Percentiles rank a stretch among this genome's conserved stretches.
Conservation (phyloP, 2,797 vertebrate genomes). For the Alca torda region DNA sequence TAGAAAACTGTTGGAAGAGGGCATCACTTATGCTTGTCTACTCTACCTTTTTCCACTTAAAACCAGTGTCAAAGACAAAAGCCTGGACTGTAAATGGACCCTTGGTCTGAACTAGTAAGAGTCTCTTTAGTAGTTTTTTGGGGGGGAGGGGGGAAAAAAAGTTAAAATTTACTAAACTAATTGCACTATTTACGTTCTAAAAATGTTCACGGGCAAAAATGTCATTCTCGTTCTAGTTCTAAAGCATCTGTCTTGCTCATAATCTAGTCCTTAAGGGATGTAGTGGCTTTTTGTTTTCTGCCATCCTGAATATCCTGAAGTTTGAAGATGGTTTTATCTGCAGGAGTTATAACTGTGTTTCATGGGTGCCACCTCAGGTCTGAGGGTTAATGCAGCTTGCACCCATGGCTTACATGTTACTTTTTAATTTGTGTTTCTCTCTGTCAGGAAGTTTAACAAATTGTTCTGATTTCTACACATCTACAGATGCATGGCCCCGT, state of each 20-base stretch:
- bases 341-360: neutral
- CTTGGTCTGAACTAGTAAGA: neutral
- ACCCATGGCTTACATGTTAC: rapidly evolving
- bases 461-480: neutral
- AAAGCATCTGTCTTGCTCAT: rapidly evolving
- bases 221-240: neutral
- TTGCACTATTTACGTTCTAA: neutral
- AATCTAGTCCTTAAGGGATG: neutral
- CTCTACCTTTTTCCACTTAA: neutral
- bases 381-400: neutral
- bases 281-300: neutral
- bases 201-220: rapidly evolving
- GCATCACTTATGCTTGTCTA: neutral
- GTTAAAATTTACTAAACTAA: neutral
- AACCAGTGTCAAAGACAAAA: neutral
- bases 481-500: neutral
- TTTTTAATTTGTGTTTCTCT: neutral
- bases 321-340: neutral
- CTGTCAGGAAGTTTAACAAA: neutral
- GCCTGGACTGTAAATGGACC: neutral
- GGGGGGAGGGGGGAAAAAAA: rapidly evolving
- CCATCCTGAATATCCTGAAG: neutral
- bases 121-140: rapidly evolving
- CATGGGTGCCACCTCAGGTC: neutral
- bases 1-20: neutral